phyloP scores from a whole-genome alignment of 2,113 vertebrate genomes.

The Gracilinanus agilis region DNA sequence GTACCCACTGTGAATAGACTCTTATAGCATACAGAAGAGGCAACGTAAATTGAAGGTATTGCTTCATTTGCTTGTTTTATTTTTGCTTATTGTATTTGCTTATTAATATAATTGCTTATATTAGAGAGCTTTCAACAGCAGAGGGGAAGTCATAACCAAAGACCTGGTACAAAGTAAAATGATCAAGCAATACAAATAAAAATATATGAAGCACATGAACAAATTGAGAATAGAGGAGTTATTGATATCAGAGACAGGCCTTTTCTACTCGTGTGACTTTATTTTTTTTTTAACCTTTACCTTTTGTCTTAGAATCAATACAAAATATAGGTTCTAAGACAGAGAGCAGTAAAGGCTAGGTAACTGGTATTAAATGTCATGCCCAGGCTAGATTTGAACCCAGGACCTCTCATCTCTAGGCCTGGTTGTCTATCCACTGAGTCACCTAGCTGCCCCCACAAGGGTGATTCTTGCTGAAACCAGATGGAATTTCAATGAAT shows the following conservation, averaged over 20 bases:
- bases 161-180: background rate
- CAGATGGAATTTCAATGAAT: conserved; percentile 20
- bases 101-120: background rate
- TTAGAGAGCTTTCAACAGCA: background rate
- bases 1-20: background rate
- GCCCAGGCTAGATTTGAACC: too few species aligned
- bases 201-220: background rate
- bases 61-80: too few species aligned
- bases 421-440: too few species aligned
- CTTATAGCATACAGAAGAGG: background rate
- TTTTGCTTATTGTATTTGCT: too few species aligned
- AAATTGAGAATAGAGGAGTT: background rate
- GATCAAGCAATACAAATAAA: background rate
- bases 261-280: too few species aligned
- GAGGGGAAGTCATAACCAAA: background rate
- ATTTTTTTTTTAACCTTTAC: too few species aligned
- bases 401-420: too few species aligned
- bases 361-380: too few species aligned
- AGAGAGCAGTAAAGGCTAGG: too few species aligned
- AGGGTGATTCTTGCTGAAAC: background rate
- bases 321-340: too few species aligned
- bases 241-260: background rate
- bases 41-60: background rate
- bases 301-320: too few species aligned
- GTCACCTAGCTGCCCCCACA: too few species aligned